Percentiles rank a stretch among this genome's conserved stretches.
Conservation (phyloP, 2,888 invertebrate species). For the Phytoseiulus persimilis region DNA sequence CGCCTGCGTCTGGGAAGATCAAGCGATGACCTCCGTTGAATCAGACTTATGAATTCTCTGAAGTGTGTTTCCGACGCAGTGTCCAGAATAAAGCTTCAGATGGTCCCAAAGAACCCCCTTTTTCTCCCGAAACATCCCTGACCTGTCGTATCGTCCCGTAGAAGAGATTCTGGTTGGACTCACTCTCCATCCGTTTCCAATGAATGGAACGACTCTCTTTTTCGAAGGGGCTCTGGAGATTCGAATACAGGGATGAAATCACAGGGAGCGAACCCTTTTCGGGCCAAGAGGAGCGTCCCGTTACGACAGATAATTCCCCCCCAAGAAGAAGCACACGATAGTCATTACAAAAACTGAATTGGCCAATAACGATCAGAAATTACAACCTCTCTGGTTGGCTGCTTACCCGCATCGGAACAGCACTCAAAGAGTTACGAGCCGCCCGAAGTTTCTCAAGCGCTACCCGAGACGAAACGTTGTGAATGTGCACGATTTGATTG, state of each 20-base stretch:
- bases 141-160: no score
- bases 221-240: no score
- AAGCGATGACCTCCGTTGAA: not conserved
- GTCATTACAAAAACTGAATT: not conserved
- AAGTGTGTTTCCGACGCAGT: not conserved
- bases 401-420: not conserved
- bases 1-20: not conserved
- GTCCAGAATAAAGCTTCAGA: not conserved
- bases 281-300: not conserved
- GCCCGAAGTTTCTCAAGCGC: not conserved
- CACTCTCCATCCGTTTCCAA: no score
- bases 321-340: not conserved
- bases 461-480: not conserved
- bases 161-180: no score
- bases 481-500: not conserved
- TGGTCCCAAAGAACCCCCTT: not conserved
- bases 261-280: not conserved
- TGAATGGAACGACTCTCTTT: no score
- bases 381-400: not conserved
- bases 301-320: not conserved
- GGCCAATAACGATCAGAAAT: not conserved
- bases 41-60: not conserved
- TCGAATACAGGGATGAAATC: not conserved
- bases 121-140: not conserved
- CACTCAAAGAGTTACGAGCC: not conserved